Base-by-base conservation (phyloP, 2,797 vertebrate genomes). In the Neopelma chrysocephalum region DNA sequence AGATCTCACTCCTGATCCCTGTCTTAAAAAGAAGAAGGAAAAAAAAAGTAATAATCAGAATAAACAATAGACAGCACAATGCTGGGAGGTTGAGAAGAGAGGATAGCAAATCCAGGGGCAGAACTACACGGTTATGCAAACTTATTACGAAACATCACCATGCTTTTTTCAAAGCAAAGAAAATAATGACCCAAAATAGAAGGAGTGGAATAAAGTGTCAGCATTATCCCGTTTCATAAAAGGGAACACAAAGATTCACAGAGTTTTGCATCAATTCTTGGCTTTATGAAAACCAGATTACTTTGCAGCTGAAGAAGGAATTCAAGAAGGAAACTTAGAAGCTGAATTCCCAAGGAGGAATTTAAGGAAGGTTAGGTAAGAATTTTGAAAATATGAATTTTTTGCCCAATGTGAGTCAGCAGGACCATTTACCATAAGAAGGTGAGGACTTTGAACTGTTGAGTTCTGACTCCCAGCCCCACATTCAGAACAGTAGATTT, bases 121-220 rank as follows among this genome's bases (percentile, higher is more conserved):
- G 60, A 87, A 65, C 58, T 72, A 56, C 47, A 62, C 56, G 73
- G 82, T 83, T 96, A 91, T 69, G 87, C 87, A 97, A 93, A 82
- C 58, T 48, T 66, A 48, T 86, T 89, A 86, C 7, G 89, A 94
- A 96, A 92, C 65, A 83, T 50, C 16, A 56, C n/a, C 48, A 58
- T 15, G 69, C 12, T 65, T 93, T 95, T 95, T 91, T 88, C 70
- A 86, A 87, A 95, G 85, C 50, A 81, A 86, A 95, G 64, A 57
- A 87, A 95, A 87, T 72, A 88, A 82, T 25, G 40, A 83, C 34
- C 36, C 48, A 91, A 95, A 94, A 90, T 36, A 96, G 84, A 68
- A 90, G 66, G 51, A 76, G 47, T 25, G 45, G 48, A 93, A 94
- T 48, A 56, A 88, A 95, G 60, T 15, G 18, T 50, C 68, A 71